A percentile compares a stretch with the other conserved stretches of the same genome.
Conservation (phyloP, 53 echinoderm and acorn worm species). For the Luidia sarsii region DNA sequence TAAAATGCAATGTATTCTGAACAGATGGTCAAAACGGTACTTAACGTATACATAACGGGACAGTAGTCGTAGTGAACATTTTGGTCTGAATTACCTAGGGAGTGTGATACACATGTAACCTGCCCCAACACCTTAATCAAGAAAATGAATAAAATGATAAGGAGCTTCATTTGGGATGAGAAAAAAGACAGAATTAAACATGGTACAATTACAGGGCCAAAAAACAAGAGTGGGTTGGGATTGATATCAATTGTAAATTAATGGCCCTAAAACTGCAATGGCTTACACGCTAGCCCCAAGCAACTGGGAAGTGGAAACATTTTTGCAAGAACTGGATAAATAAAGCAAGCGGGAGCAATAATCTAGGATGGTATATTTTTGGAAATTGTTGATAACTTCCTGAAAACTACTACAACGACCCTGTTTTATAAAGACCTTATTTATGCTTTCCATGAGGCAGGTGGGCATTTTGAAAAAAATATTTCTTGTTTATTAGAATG, state of each 20-base stretch:
- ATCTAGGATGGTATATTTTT: slow-evolving; percentile 25
- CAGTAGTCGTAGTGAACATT: neutral
- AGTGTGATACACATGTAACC: slow-evolving; percentile 1
- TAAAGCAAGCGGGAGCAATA: neutral
- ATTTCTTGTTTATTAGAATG: neutral
- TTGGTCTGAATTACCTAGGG: neutral
- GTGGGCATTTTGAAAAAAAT: neutral
- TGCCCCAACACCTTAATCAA: neutral
- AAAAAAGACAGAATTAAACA: slow-evolving; percentile 19
- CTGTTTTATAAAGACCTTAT: slow-evolving; percentile 8
- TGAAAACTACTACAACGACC: slow-evolving; percentile 6
- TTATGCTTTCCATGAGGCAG: neutral
- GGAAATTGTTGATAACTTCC: neutral
- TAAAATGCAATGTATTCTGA: neutral
- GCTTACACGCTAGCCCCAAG: neutral
- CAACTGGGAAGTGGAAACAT: neutral
- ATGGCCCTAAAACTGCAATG: neutral
- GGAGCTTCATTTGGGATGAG: slow-evolving; percentile 17
- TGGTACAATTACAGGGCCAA: neutral
- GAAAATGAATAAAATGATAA: slow-evolving; percentile 6
- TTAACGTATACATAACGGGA: neutral
- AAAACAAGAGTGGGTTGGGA: neutral
- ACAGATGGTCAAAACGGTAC: slow-evolving; percentile 1
- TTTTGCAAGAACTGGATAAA: slow-evolving; percentile 13
- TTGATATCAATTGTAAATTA: neutral